phyloP scores from a whole-genome alignment of 2,113 vertebrate species.

The Lepus timidus region DNA sequence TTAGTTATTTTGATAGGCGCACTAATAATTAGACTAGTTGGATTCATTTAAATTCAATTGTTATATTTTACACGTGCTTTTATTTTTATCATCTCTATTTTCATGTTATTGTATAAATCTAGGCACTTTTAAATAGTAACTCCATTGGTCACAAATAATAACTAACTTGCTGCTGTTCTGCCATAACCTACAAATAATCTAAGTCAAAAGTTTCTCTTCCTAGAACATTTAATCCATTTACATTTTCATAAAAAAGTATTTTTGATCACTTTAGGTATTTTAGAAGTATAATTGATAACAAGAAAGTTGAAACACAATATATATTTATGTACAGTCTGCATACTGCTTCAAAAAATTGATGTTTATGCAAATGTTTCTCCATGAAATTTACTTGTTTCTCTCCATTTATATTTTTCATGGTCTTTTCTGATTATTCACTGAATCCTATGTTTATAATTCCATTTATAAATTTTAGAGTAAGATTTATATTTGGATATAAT shows the following conservation, averaged over 20 bases:
- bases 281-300: background rate
- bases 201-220: background rate
- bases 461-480: constrained; percentile 1
- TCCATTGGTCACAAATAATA: background rate
- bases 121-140: background rate
- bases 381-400: background rate
- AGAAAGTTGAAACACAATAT: background rate
- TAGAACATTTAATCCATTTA: background rate
- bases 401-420: background rate
- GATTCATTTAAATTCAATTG: background rate
- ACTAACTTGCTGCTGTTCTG: background rate
- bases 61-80: background rate
- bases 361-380: constrained; percentile 23
- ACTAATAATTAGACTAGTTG: background rate
- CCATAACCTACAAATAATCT: background rate
- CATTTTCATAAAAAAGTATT: constrained; percentile 26
- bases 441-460: background rate
- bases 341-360: background rate
- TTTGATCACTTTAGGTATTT: background rate
- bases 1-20: background rate
- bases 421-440: background rate
- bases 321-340: background rate
- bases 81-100: background rate
- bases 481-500: background rate
- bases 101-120: background rate